Evolutionary conservation across 2,797 vertebrate species (phyloP).

Genomic region (Arctocebus calabarensis): DNA sequence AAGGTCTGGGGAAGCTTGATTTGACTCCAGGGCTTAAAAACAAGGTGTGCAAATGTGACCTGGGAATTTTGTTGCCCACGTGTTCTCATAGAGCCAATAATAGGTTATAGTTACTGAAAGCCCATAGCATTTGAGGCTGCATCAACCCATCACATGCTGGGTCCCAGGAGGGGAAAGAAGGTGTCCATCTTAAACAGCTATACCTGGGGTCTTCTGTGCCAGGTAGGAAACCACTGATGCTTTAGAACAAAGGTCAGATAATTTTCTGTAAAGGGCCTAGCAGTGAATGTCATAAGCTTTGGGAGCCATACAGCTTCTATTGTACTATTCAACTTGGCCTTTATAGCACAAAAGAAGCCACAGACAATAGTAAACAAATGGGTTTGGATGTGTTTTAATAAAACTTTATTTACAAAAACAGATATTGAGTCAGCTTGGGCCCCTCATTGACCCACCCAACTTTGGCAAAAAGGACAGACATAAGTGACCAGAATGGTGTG

Average conservation of each 20-base stretch:
- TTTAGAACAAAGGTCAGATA: not conserved
- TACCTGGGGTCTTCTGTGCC: not conserved
- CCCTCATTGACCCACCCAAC: not conserved
- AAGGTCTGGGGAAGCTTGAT: not conserved
- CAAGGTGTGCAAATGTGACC: not conserved
- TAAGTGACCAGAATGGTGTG: not conserved
- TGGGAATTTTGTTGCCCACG: not conserved
- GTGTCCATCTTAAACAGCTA: not conserved
- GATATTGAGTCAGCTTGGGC: not conserved
- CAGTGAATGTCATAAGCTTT: not conserved
- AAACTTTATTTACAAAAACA: constrained; percentile 23
- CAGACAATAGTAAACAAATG: not conserved
- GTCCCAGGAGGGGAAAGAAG: not conserved
- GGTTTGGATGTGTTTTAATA: not conserved
- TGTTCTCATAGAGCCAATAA: not conserved
- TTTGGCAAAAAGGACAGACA: not conserved
- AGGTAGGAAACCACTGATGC: not conserved
- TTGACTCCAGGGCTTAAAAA: not conserved
- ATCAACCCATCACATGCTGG: not conserved
- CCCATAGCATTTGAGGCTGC: not conserved
- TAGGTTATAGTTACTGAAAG: not conserved
- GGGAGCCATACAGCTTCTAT: fast-evolving
- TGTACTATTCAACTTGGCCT: not conserved
- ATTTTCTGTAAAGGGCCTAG: not conserved
- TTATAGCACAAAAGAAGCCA: not conserved